These are phyloP conservation scores for Mongoloraphidia duomilia DNA, from an alignment of 2,888 invertebrate species.

Conservation along the genomic window DNA sequence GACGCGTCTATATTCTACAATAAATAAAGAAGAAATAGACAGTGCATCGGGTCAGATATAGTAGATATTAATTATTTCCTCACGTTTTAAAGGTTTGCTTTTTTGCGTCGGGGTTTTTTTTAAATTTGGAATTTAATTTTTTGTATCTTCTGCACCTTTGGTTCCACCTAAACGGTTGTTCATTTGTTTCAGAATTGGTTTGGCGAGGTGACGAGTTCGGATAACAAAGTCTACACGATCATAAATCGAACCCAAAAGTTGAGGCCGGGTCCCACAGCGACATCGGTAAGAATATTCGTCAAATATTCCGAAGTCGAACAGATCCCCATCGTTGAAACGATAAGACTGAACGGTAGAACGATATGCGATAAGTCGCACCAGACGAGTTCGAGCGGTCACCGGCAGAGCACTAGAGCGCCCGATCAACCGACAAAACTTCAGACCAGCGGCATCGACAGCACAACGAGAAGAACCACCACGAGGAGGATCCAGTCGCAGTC, in stretches of 20 bases:
- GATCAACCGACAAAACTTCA: background rate
- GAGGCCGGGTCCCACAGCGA: constrained; percentile 31
- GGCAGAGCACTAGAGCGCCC: too few species aligned
- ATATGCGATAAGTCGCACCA: constrained; percentile 31
- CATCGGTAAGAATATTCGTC: constrained; percentile 36
- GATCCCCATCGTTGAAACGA: constrained; percentile 30
- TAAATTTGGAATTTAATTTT: too few species aligned
- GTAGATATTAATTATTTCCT: too few species aligned
- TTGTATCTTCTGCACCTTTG: too few species aligned
- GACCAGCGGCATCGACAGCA: background rate
- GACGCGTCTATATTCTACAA: too few species aligned
- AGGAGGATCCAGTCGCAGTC: too few species aligned
- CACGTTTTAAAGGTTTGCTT: too few species aligned
- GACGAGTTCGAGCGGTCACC: constrained; percentile 16
- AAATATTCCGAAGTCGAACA: constrained; percentile 33
- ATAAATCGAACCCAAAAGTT: constrained; percentile 37
- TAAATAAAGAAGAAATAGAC: too few species aligned
- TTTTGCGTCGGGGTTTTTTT: too few species aligned
- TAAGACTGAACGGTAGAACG: constrained; percentile 37
- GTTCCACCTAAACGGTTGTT: background rate
- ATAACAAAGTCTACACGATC: constrained; percentile 39
- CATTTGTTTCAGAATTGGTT: constrained; percentile 36
- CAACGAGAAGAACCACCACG: background rate
- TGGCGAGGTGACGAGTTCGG: constrained; percentile 36
- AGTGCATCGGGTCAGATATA: too few species aligned